Evolutionary conservation across 2,797 vertebrate genomes (phyloP).

Genomic region (Urocyon cinereoargenteus): DNA sequence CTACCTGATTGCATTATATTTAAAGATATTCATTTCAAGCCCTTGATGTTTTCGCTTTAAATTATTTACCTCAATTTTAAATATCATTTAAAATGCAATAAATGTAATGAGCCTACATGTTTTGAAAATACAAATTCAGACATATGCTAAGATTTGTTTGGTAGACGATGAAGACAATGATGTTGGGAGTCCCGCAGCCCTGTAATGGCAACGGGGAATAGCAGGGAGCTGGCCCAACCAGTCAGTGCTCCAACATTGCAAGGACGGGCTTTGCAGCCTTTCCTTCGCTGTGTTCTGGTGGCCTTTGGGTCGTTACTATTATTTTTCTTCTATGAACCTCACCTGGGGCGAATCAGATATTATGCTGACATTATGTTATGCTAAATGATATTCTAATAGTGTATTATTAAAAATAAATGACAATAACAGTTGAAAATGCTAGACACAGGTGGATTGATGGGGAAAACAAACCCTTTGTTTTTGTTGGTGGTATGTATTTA

Average conservation of each 20-base stretch:
- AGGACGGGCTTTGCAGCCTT: accelerated
- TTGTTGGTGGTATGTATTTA: neutral
- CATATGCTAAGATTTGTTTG: neutral
- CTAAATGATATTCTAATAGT: neutral
- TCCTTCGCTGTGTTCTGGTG: neutral
- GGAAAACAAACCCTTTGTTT: neutral
- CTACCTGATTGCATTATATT: slow-evolving; percentile 73
- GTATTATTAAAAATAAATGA: neutral
- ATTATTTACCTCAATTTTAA: slow-evolving; percentile 67
- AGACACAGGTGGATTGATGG: neutral
- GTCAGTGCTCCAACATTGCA: accelerated
- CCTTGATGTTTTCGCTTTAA: slow-evolving; percentile 68
- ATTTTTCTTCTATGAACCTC: neutral
- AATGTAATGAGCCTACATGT: neutral
- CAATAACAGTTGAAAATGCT: neutral
- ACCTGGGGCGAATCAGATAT: neutral
- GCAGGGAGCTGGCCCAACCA: accelerated
- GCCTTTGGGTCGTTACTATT: neutral
- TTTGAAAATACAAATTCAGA: slow-evolving; percentile 47
- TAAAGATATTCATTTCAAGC: slow-evolving; percentile 56
- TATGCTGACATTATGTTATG: neutral
- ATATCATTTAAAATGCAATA: slow-evolving; percentile 57
- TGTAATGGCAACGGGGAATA: accelerated
- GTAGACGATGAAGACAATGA: neutral
- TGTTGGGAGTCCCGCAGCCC: neutral